Base-by-base conservation (phyloP, 2,888 invertebrate genomes). In the Dolichopus griseipennis region DNA sequence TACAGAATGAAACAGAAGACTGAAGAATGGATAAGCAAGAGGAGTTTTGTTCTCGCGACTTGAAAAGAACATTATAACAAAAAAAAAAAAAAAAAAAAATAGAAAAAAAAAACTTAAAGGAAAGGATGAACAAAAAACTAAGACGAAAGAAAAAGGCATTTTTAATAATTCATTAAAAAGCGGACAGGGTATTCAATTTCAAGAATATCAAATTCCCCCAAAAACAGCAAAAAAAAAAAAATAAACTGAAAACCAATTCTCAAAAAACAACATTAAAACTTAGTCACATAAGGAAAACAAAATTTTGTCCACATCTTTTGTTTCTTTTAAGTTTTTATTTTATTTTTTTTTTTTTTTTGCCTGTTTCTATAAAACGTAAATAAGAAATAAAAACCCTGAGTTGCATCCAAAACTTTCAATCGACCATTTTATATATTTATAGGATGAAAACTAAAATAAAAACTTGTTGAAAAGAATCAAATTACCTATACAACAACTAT, bases 171-270 rank as follows among this genome's bases (percentile, higher is more conserved):
- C 41, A 64, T 66, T 34, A 71, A 70, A 69, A 71, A 72, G 71
- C 73, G 73, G 72, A 70, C 69, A 69, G 66, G 69, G 71, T 71
- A 72, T 73, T 72, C 73, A 72, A 73, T 73, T 73, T 72, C 73
- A 73, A 72, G 72, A 71, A 71, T 73, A 73, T 73, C 73, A 71
- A 72, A 72, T 73, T 73, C 52, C 69, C 34, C 18, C 27, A 33
- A 64, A 33, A 34, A n/a, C n/a, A 64, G 1, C 27, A 27, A 27
- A 27, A 27, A 27, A 27, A 27, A 62, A 62, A 20, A 20, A 62
- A 62, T n/a, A n/a, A n/a, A n/a, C n/a, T n/a, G n/a, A n/a, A 4
- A 6, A 18, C 27, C 6, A 62, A 22, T 62, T 62, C n/a, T 52
- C 52, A 12, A 52, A 43, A 52, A 52, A n/a, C 18, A 52, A n/a